These are phyloP conservation scores for Rhinatrema bivittatum DNA, from an alignment of 2,797 vertebrate genomes.

Conservation along the genomic window DNA sequence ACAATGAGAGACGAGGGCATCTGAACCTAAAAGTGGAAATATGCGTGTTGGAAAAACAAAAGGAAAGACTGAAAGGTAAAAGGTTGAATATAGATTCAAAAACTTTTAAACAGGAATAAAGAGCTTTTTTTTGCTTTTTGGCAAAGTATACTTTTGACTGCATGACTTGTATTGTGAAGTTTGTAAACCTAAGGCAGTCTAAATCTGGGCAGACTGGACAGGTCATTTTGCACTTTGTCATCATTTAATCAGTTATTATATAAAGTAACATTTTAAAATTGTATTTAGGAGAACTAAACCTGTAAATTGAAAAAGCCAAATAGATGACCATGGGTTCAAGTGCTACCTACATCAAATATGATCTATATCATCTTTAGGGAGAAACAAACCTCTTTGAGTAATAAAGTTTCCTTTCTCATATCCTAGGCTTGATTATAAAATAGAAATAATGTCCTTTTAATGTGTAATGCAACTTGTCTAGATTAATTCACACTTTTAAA, in stretches of 20 bases:
- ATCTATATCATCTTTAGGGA: too few species aligned
- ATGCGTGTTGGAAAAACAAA: conserved; percentile 6
- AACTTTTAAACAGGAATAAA: conserved; percentile 12
- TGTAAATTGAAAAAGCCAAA: too few species aligned
- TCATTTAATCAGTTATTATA: too few species aligned
- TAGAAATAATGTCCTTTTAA: conserved; percentile 16
- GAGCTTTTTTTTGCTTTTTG: neutral
- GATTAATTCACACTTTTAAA: conserved; percentile 42
- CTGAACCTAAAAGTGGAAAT: conserved; percentile 19
- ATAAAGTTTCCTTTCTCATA: too few species aligned
- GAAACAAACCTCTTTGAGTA: too few species aligned
- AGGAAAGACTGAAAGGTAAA: conserved; percentile 13
- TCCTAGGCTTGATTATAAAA: conserved; percentile 25
- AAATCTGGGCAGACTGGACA: too few species aligned
- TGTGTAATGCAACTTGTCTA: conserved; percentile 24
- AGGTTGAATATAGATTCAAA: conserved; percentile 3
- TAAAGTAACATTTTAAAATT: too few species aligned
- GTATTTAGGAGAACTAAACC: too few species aligned
- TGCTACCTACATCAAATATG: too few species aligned
- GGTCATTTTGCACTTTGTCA: too few species aligned
- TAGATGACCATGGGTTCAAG: too few species aligned
- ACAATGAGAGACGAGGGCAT: conserved; percentile 17
- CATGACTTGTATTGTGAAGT: neutral
- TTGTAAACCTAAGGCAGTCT: too few species aligned
- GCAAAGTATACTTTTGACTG: neutral